These are phyloP conservation scores for Brachionus koreanus DNA, from an alignment of 1,140 invertebrate genomes.

Conservation along the genomic window DNA sequence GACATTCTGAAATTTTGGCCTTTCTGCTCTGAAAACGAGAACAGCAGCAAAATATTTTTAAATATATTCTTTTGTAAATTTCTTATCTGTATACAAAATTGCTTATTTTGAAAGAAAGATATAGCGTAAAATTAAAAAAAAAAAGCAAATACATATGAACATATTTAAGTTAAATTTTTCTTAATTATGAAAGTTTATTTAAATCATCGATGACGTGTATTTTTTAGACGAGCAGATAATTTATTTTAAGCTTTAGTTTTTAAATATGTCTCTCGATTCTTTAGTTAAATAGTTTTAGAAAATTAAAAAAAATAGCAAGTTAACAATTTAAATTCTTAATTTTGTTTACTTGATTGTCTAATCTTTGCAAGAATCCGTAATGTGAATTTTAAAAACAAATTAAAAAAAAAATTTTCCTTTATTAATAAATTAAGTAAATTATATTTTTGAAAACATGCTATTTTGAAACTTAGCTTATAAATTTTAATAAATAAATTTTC, in stretches of 20 bases:
- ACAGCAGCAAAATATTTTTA: not conserved
- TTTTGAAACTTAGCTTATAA: no score
- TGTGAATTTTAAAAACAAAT: no score
- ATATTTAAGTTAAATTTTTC: not conserved
- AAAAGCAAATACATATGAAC: constrained; percentile 2
- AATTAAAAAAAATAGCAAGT: not conserved
- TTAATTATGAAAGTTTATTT: not conserved
- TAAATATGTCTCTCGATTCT: not conserved
- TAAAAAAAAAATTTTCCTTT: not conserved
- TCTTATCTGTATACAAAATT: not conserved
- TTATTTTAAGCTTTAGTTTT: not conserved
- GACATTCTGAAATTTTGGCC: not conserved
- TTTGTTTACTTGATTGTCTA: no score
- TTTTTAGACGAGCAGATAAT: not conserved
- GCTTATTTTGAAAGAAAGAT: not conserved
- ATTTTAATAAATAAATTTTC: no score
- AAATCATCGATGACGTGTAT: not conserved
- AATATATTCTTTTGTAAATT: not conserved
- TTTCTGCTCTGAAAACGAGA: not conserved
- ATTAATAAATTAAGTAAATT: no score
- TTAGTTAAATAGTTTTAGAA: not conserved
- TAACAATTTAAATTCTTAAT: no score
- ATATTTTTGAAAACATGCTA: no score
- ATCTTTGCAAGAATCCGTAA: no score
- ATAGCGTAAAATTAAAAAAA: not conserved